These are phyloP conservation scores for Empis stercorea DNA, from an alignment of 2,888 invertebrate genomes.

Conservation along the genomic window DNA sequence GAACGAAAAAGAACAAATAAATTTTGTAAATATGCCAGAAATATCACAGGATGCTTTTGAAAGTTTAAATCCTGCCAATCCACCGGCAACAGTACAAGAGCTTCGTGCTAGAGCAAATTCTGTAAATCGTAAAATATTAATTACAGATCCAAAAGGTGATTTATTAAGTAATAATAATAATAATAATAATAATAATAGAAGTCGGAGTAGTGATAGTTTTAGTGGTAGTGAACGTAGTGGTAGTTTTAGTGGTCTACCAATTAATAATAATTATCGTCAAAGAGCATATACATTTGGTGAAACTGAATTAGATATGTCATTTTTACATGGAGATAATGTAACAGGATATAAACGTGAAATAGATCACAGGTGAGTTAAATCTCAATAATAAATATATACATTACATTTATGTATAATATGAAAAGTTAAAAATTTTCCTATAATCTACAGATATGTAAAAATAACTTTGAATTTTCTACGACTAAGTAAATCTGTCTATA, in stretches of 20 bases:
- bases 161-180: not conserved
- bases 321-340: not conserved
- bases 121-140: slow-evolving; percentile 9
- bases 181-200: too few species aligned
- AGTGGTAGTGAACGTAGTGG: not conserved
- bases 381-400: too few species aligned
- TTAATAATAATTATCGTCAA: not conserved
- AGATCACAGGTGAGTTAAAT: slow-evolving; percentile 33
- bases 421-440: too few species aligned
- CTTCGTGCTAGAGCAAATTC: slow-evolving; percentile 48
- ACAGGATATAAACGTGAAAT: slow-evolving; percentile 29
- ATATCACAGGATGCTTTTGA: slow-evolving; percentile 40
- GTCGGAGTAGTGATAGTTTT: not conserved
- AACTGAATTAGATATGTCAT: slow-evolving; percentile 2
- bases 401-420: too few species aligned
- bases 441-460: too few species aligned
- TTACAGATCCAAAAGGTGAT: slow-evolving; percentile 10
- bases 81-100: slow-evolving; percentile 39
- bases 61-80: slow-evolving; percentile 42
- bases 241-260: not conserved
- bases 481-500: too few species aligned
- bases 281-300: slow-evolving; percentile 1
- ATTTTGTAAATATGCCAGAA: slow-evolving; percentile 40
- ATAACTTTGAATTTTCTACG: too few species aligned
- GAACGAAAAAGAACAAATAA: too few species aligned